phyloP scores from a whole-genome alignment of 2,888 invertebrate genomes.

The Sarcophaga rosellei region DNA sequence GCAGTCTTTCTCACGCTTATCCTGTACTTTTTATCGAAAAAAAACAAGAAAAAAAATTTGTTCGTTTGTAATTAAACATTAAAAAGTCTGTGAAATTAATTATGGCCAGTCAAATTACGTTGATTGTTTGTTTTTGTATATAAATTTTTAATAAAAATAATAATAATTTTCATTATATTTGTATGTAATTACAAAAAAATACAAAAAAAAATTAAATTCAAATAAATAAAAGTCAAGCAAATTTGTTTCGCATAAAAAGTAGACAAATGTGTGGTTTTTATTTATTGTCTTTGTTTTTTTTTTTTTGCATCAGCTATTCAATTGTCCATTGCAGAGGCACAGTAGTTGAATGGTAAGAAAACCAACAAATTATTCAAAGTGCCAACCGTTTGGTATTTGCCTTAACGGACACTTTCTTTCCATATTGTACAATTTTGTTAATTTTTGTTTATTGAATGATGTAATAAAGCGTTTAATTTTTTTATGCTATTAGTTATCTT shows the following conservation, averaged over 20 bases:
- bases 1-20: constrained; percentile 32
- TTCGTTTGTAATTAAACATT: constrained; percentile 13
- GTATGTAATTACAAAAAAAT: neutral
- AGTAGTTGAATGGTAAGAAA: neutral
- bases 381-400: neutral
- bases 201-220: neutral
- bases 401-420: neutral
- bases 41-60: neutral
- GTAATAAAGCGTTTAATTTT: constrained; percentile 18
- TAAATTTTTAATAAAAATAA: neutral
- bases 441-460: neutral
- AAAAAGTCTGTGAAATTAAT: neutral
- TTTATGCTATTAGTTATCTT: neutral
- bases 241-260: neutral
- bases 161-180: neutral
- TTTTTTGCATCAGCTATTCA: neutral
- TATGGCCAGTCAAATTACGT: neutral
- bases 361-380: neutral
- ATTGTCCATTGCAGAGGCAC: constrained; percentile 4
- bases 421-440: constrained; percentile 7
- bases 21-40: neutral
- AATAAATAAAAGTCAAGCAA: neutral
- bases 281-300: neutral
- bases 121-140: neutral
- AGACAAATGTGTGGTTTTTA: neutral